phyloP scores from a whole-genome alignment of 2,113 vertebrate species.

The Sinocyclocheilus anshuiensis region DNA sequence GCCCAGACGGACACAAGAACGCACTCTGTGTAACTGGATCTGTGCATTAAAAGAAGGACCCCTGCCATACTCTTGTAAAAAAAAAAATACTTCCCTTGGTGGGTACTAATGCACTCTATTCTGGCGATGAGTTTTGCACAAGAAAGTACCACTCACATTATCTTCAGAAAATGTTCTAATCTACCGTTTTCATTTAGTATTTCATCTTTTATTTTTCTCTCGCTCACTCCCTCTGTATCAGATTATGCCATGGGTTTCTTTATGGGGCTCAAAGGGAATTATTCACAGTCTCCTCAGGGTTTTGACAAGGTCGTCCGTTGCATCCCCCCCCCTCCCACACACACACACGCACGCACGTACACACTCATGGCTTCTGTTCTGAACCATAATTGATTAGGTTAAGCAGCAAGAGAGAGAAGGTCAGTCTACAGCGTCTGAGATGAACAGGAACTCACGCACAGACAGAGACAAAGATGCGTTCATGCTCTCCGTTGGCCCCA shows the following conservation, averaged over 20 bases:
- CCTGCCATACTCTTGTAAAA: too few species aligned
- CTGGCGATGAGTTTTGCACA: neutral
- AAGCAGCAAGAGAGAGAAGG: constrained; percentile 75
- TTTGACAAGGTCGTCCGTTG: constrained; percentile 72
- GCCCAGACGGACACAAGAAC: neutral
- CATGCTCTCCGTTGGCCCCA: constrained; percentile 1
- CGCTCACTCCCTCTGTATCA: constrained; percentile 33
- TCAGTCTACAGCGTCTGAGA: constrained; percentile 67
- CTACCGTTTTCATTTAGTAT: neutral
- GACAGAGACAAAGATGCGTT: constrained; percentile 8
- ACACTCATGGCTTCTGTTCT: constrained; percentile 70
- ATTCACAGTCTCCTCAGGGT: constrained; percentile 76
- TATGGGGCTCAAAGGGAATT: constrained; percentile 76
- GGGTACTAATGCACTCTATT: neutral
- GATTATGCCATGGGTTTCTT: constrained; percentile 51
- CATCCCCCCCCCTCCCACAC: constrained; percentile 42
- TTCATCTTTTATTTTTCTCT: neutral
- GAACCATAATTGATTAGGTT: constrained; percentile 81
- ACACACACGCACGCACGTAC: constrained; percentile 22
- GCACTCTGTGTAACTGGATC: too few species aligned
- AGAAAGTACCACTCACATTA: neutral
- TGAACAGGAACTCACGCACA: neutral
- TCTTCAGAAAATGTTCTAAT: neutral
- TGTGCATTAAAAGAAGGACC: too few species aligned
- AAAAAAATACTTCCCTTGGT: too few species aligned